Percentiles rank a stretch among this genome's conserved stretches.
Evolutionary conservation across 2,113 vertebrate genomes (phyloP).

Genomic region (Bufo bufo): DNA sequence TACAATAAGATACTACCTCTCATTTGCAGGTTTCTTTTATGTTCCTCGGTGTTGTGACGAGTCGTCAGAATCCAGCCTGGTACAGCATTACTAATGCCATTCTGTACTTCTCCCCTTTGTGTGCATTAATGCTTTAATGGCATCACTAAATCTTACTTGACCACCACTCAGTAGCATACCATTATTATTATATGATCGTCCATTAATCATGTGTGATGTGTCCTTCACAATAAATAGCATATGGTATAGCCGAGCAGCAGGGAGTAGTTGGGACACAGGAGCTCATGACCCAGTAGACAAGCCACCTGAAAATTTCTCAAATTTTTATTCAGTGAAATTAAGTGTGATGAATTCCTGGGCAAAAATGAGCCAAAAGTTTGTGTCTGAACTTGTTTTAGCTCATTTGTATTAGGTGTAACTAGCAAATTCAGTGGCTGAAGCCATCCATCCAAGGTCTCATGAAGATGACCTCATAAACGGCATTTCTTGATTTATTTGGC

Average conservation of each 20-base stretch:
- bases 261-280: background rate
- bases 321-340: no score
- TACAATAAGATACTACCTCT: background rate
- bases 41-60: background rate
- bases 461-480: background rate
- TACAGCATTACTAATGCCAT: background rate
- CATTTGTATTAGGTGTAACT: no score
- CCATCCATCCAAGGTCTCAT: no score
- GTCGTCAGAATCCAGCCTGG: background rate
- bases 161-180: background rate
- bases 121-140: conserved; percentile 16
- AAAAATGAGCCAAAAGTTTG: background rate
- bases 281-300: background rate
- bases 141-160: conserved; percentile 10
- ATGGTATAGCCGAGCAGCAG: background rate
- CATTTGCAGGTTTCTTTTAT: background rate
- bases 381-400: no score
- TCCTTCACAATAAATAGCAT: conserved; percentile 14
- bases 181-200: background rate
- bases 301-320: background rate
- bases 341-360: background rate
- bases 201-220: background rate
- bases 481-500: background rate
- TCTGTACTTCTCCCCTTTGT: background rate
- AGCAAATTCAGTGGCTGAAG: no score